phyloP scores from a whole-genome alignment of 2,797 vertebrate genomes.

The Lepidocolaptes lacrymiger region DNA sequence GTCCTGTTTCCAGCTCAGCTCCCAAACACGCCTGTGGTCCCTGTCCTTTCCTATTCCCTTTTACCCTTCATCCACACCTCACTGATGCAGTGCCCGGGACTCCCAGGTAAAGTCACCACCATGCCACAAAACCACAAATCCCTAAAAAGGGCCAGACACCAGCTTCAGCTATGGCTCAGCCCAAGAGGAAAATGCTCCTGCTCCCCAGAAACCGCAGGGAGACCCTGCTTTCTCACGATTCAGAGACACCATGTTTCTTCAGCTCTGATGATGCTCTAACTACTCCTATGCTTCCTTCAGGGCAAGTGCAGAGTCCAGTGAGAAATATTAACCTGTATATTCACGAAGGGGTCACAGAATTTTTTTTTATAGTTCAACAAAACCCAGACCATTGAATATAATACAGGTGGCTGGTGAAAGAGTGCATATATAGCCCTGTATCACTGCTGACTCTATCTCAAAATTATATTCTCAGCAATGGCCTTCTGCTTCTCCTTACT shows the following conservation, averaged over 20 bases:
- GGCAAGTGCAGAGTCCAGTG: neutral
- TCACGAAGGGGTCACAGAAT: neutral
- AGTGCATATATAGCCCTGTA: neutral
- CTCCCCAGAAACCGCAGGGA: rapidly evolving
- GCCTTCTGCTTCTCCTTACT: neutral
- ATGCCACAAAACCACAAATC: neutral
- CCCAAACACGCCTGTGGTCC: rapidly evolving
- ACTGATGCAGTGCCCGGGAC: rapidly evolving
- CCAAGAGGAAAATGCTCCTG: neutral
- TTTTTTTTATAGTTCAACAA: neutral
- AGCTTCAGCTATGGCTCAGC: neutral
- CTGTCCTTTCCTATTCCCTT: neutral
- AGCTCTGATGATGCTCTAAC: rapidly evolving
- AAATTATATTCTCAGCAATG: neutral
- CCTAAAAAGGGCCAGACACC: neutral
- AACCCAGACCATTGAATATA: neutral
- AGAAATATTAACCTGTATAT: neutral
- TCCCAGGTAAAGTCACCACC: rapidly evolving
- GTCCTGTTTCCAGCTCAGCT: neutral
- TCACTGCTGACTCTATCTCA: neutral
- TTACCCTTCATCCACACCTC: neutral
- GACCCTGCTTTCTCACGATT: rapidly evolving
- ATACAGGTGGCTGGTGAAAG: rapidly evolving
- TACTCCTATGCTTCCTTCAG: rapidly evolving
- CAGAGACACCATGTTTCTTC: neutral